Percentiles rank a stretch among this genome's conserved stretches.
Conservation (phyloP, 2,797 vertebrate species). For the Lagothrix lagotricha region DNA sequence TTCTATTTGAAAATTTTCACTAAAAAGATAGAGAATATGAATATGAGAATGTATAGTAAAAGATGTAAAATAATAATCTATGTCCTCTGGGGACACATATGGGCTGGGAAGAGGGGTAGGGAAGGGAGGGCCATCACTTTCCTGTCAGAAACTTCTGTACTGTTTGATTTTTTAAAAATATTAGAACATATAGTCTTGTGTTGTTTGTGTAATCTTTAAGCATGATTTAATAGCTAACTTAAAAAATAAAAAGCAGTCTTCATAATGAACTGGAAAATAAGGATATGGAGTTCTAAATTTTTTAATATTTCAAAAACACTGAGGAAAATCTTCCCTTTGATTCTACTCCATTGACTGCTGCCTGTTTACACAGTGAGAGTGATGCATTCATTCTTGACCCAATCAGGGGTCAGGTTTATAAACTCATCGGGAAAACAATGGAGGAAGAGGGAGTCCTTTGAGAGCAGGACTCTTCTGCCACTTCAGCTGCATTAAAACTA, state of each 20-base stretch:
- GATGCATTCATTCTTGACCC: background rate
- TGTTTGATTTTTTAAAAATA: background rate
- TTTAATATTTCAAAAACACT: background rate
- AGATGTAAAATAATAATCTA: background rate
- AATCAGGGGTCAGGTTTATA: background rate
- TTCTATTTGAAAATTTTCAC: background rate
- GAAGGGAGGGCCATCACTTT: background rate
- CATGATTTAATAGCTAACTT: background rate
- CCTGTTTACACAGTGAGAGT: background rate
- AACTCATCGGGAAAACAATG: background rate
- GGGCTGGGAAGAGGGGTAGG: background rate
- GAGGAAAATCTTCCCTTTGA: no score
- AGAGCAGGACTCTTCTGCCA: background rate
- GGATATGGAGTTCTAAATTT: background rate
- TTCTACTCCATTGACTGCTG: rapidly evolving
- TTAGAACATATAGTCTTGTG: background rate
- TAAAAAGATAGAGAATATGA: background rate
- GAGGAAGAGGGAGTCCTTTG: background rate
- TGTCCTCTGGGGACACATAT: background rate
- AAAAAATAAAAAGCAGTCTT: background rate
- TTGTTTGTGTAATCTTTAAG: background rate
- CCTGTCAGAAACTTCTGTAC: background rate
- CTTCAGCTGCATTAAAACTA: background rate
- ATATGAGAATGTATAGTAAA: background rate
- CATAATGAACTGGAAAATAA: background rate